Base-by-base conservation (phyloP, 2,797 vertebrate genomes). In the Lateolabrax maculatus region DNA sequence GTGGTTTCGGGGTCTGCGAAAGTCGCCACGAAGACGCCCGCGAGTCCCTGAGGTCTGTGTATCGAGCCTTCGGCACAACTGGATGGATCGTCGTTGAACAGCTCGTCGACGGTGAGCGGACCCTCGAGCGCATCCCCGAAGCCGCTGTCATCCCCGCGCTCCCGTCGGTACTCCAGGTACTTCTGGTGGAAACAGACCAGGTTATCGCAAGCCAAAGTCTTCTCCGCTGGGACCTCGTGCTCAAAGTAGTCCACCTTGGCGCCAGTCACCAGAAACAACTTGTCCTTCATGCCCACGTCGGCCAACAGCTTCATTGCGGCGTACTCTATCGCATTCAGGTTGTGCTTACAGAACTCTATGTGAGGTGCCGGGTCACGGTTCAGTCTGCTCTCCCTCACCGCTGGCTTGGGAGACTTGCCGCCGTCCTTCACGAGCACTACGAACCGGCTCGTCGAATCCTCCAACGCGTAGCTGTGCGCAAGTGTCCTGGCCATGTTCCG, bases 341-440 rank as follows among this genome's bases (percentile, higher is more conserved):
- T 53, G 1, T 4, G 27, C 23, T 41, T 66, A n/a, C 68, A 78
- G 18, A 78, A 78, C 0, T 37, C 51, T 1, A 71, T 41, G 43
- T 78, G 68, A 3, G 41, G 29, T 0, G 3, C 1, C 0, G 3
- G n/a, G 1, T 2, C 0, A 0, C 31, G 9, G 3, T 0, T 21
- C 0, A 6, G 6, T 13, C 62, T 37, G 0, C 1, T 2, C 1
- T 68, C 51, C 8, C 68, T 39, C 23, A 82, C 74, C 5, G 60
- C 10, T 0, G 74, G 72, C 41, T 72, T 77, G 4, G 37, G 61
- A 19, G 49, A 43, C 1, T 6, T 37, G 0, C 5, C 9, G 0
- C 71, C 75, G 3, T 79, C 81, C 9, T 65, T 75, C 0, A 79
- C 81, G 1, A 83, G 70, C 10, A 77, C 56, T 0, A 83, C 21